Evolutionary conservation across 2,888 invertebrate species (phyloP).

Genomic region (Thyatira batis): DNA sequence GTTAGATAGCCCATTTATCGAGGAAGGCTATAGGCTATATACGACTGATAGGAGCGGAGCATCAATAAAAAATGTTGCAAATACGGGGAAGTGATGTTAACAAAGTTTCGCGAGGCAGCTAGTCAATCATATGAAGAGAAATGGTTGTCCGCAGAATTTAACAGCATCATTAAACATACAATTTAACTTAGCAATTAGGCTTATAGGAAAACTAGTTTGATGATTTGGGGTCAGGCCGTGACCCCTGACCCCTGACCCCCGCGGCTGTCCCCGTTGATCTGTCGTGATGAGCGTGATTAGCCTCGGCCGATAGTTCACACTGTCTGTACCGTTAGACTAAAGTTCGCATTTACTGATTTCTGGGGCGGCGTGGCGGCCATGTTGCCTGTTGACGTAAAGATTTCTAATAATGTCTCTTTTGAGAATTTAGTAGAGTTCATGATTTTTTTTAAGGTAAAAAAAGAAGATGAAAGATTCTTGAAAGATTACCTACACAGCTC

Average conservation of each 20-base stretch:
- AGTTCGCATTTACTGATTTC: not conserved
- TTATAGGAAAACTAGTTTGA: not conserved
- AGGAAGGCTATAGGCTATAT: no score
- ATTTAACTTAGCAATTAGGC: not conserved
- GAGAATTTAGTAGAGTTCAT: no score
- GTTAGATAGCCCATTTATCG: no score
- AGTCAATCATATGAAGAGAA: no score
- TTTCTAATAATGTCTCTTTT: not conserved
- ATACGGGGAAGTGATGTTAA: no score
- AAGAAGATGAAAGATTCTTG: not conserved
- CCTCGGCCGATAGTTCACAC: constrained; percentile 3
- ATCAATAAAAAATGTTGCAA: no score
- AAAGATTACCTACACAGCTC: no score
- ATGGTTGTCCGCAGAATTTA: not conserved
- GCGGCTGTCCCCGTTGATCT: not conserved
- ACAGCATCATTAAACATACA: not conserved
- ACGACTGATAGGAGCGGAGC: no score
- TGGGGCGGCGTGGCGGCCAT: not conserved
- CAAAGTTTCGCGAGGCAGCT: no score
- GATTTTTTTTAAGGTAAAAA: no score
- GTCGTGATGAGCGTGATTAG: constrained; percentile 1
- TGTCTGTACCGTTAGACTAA: not conserved
- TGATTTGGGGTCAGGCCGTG: not conserved
- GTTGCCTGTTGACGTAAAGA: not conserved
- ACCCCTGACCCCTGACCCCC: not conserved